Evolutionary conservation across 1,140 invertebrate genomes (phyloP).

Genomic region (Drosophila novamexicana): DNA sequence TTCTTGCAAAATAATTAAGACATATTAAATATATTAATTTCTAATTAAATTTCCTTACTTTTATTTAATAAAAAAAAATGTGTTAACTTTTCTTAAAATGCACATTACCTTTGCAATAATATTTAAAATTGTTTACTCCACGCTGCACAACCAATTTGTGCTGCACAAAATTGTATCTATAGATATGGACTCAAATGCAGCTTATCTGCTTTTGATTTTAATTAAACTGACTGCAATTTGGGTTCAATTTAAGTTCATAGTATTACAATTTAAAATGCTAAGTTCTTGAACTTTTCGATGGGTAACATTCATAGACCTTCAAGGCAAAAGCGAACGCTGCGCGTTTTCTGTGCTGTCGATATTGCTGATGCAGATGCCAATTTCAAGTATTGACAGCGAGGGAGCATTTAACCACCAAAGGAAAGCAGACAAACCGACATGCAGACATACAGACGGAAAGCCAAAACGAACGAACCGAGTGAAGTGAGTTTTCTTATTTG

Average conservation of each 20-base stretch:
- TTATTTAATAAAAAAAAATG: not conserved
- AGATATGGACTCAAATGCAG: not conserved
- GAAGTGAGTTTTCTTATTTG: conserved; percentile 64
- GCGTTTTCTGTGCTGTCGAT: conserved; percentile 15
- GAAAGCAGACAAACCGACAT: conserved; percentile 23
- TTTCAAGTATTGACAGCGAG: conserved; percentile 69
- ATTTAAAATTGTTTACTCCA: not conserved
- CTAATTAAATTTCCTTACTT: not conserved
- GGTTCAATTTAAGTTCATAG: conserved; percentile 11
- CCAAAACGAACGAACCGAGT: conserved; percentile 32
- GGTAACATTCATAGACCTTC: conserved; percentile 1
- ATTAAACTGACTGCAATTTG: conserved; percentile 5
- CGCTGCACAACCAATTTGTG: not conserved
- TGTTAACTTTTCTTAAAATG: no score
- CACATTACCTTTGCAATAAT: no score
- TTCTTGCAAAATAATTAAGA: no score
- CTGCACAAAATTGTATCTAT: not conserved
- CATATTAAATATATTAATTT: not conserved
- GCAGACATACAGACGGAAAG: conserved; percentile 1
- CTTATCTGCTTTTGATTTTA: conserved; percentile 8
- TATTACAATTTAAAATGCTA: conserved; percentile 22
- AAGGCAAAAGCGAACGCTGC: conserved; percentile 6
- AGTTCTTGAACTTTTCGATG: conserved; percentile 16
- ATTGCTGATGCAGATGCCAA: conserved; percentile 49
- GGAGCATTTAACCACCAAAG: conserved; percentile 68